Base-by-base conservation (phyloP, 2,888 invertebrate genomes). In the Lutraria lutraria region DNA sequence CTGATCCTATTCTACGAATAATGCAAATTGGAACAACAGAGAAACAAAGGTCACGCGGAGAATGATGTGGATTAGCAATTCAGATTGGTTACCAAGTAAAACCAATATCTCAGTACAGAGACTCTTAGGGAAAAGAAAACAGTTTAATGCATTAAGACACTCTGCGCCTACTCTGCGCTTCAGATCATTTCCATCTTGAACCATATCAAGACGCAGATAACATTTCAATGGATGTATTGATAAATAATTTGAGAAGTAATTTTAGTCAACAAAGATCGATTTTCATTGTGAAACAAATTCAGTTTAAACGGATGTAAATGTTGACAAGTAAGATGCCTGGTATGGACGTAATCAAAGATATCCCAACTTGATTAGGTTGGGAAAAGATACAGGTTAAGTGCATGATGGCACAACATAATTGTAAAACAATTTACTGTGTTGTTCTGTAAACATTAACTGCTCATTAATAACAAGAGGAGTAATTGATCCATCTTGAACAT, bases 21-120 rank as follows among this genome's bases (percentile, higher is more conserved):
- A 76, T 76, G 76, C 76, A 76, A 76, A 76, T 76, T 31, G 16
- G 76, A 76, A 76, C 76, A 15, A 76, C 31, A 31, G 31, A 76
- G 34, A 76, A 31, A 76, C 31, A 31, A 16, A 76, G 76, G 76
- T 76, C 76, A 31, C 1, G 25, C 31, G 31, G 76, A 76, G 76
- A 34, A 31, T 31, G 76, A 34, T 34, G 6, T 31, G 34, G 76
- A 76, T 76, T 76, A 31, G 76, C 76, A 76, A 76, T 76, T 76
- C 34, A 76, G 76, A 76, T 76, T 15, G 34, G 34, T 31, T 76
- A 76, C 63, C 25, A 63, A n/a, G 3, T 63, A 63, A 21, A 63
- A 63, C 76, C 76, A 25, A 76, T 76, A 76, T 34, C 76, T 34
- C 16, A 25, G 31, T 31, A 34, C 31, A 76, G 19, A 76, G 76